phyloP scores from a whole-genome alignment of 2,888 invertebrate genomes.

The Mystacides longicornis region DNA sequence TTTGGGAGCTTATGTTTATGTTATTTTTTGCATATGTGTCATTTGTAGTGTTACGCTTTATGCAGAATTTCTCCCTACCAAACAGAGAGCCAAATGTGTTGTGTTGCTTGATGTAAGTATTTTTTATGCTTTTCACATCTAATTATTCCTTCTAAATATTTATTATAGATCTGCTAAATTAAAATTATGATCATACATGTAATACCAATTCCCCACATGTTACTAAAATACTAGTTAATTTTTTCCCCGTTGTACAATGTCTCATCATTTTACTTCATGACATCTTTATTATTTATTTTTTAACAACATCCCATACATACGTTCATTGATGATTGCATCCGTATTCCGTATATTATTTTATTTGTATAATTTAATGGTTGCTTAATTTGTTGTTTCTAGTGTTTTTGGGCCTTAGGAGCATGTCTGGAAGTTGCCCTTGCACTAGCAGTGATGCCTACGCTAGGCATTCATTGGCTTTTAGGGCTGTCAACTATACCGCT shows the following conservation, averaged over 20 bases:
- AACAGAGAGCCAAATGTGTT: conserved; percentile 91
- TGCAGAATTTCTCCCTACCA: conserved; percentile 91
- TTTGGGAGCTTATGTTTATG: conserved; percentile 14
- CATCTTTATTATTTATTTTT: too few species aligned
- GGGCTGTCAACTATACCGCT: conserved; percentile 88
- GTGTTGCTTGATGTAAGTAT: conserved; percentile 84
- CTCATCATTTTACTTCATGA: neutral
- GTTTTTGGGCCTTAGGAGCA: conserved; percentile 94
- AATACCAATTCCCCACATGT: too few species aligned
- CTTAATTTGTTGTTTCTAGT: conserved; percentile 49
- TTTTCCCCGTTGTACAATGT: neutral
- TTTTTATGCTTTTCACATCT: too few species aligned
- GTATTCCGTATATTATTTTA: neutral
- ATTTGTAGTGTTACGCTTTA: conserved; percentile 79
- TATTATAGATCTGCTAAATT: too few species aligned
- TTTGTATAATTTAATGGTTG: neutral
- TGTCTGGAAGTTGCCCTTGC: conserved; percentile 89
- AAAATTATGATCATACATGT: too few species aligned
- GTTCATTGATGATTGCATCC: neutral
- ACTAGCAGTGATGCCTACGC: conserved; percentile 80
- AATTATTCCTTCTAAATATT: too few species aligned
- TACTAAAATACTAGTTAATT: too few species aligned
- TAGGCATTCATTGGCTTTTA: conserved; percentile 87
- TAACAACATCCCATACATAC: too few species aligned
- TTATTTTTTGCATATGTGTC: too few species aligned